Evolutionary conservation across 92 coral and sea anemone genomes (phyloP), one percentile per base, ranked within the genome.

Genomic region (Paragorgia papillata): DNA sequence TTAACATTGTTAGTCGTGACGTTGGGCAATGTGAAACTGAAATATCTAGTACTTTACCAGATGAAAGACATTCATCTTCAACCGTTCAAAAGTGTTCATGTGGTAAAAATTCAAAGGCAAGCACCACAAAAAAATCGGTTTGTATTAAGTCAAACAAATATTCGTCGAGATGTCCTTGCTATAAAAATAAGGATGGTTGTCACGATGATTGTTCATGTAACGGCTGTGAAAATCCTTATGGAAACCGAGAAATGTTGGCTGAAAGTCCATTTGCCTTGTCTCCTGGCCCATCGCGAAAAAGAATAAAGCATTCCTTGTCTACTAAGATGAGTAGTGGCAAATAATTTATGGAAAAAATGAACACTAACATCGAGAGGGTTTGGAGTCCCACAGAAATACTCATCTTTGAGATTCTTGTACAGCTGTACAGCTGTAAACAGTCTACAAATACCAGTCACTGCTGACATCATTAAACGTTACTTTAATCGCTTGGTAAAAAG

Each of bases 321-420:
- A n/a, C 33, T 26, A 2, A 19, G 13, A 39, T 28, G 19, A 39
- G 1, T 37, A 4, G 5, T 37, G 6, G 69, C 34, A 62, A 29
- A 62, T n/a, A 28, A 29, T 62, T 62, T 19, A 62, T 62, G 69
- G 69, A 62, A 14, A 62, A 62, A 31, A 62, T 62, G 69, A 43
- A 33, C 1, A 32, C 2, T 62, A 43, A 43, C 26, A 2, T n/a
- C n/a, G n/a, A n/a, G n/a, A n/a, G n/a, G n/a, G n/a, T n/a, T n/a
- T n/a, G n/a, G n/a, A n/a, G n/a, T 62, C 69, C 69, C 2, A 62
- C 44, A 62, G 44, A 62, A 62, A 29, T 62, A 7, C 69, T 62
- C 15, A 62, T 62, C 2, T 31, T 62, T 62, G 69, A 62, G 30
- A 20, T 27, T 24, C 24, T 62, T 28, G 22, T 62, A 1, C 69